A percentile compares a stretch with the other conserved stretches of the same genome.
Evolutionary conservation across 1,140 invertebrate genomes (phyloP).

Genomic region (Drosophila willistoni): DNA sequence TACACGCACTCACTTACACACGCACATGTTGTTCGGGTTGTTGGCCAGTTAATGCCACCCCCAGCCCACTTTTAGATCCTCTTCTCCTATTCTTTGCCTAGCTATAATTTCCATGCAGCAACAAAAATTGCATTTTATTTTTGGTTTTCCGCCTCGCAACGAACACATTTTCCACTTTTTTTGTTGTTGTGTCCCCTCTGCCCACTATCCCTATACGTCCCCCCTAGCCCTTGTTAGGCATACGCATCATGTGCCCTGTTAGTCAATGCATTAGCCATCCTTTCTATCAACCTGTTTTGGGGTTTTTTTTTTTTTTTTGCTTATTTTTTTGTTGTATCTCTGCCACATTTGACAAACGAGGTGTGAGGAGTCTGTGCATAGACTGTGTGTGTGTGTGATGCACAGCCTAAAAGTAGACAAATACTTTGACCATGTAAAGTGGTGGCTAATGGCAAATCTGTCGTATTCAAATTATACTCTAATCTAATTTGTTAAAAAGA

Average conservation of each 20-base stretch:
- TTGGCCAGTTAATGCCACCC: constrained; percentile 70
- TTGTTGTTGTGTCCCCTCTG: constrained; percentile 34
- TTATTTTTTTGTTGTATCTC: neutral
- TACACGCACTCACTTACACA: neutral
- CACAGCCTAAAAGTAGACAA: constrained; percentile 42
- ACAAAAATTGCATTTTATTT: constrained; percentile 82
- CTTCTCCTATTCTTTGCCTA: constrained; percentile 5
- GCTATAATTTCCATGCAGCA: constrained; percentile 74
- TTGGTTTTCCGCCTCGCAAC: constrained; percentile 60
- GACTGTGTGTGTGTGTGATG: constrained; percentile 11
- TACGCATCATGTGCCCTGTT: constrained; percentile 62
- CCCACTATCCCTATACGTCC: constrained; percentile 37
- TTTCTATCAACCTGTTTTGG: neutral
- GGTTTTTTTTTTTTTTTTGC: too few relatives aligned
- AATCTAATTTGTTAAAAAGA: neutral
- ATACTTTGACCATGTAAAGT: constrained; percentile 45
- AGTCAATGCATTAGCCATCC: constrained; percentile 70
- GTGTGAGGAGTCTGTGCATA: neutral
- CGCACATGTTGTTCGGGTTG: constrained; percentile 23
- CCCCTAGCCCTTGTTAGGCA: neutral
- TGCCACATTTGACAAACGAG: constrained; percentile 4
- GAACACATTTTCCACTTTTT: constrained; percentile 32
- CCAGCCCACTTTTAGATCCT: neutral
- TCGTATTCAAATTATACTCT: neutral
- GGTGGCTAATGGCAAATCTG: constrained; percentile 17